phyloP scores from a whole-genome alignment of 2,888 invertebrate species.

The Protodeltote pygarga region DNA sequence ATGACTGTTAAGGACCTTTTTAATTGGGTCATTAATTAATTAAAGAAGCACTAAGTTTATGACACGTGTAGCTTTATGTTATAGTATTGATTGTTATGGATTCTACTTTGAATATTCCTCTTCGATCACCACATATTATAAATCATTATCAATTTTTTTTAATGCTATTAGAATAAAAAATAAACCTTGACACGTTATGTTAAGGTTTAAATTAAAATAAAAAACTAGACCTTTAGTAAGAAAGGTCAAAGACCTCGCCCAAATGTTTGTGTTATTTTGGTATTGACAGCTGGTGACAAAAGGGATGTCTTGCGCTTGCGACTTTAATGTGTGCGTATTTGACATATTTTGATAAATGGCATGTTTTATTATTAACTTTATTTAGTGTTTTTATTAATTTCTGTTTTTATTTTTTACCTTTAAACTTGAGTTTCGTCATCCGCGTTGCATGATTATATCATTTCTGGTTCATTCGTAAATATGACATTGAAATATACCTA shows the following conservation, averaged over 20 bases:
- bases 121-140: too few relatives aligned
- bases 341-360: background rate
- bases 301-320: slow-evolving; percentile 12
- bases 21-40: background rate
- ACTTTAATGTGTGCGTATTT: background rate
- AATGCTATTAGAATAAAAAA: slow-evolving; percentile 2
- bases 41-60: background rate
- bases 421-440: too few relatives aligned
- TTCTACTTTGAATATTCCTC: too few relatives aligned
- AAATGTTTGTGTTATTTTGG: slow-evolving; percentile 41
- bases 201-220: slow-evolving; percentile 15
- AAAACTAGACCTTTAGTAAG: slow-evolving; percentile 15
- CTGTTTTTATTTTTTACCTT: too few relatives aligned
- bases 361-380: too few relatives aligned
- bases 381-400: too few relatives aligned
- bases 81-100: too few relatives aligned
- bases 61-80: too few relatives aligned
- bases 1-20: background rate
- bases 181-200: background rate
- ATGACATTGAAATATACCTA: too few relatives aligned
- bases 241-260: slow-evolving; percentile 46
- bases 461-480: too few relatives aligned
- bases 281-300: slow-evolving; percentile 61
- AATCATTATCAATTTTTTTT: background rate
- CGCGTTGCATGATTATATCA: too few relatives aligned